Evolutionary conservation across 2,888 invertebrate genomes (phyloP).

Genomic region (Galerucella nymphaeae): DNA sequence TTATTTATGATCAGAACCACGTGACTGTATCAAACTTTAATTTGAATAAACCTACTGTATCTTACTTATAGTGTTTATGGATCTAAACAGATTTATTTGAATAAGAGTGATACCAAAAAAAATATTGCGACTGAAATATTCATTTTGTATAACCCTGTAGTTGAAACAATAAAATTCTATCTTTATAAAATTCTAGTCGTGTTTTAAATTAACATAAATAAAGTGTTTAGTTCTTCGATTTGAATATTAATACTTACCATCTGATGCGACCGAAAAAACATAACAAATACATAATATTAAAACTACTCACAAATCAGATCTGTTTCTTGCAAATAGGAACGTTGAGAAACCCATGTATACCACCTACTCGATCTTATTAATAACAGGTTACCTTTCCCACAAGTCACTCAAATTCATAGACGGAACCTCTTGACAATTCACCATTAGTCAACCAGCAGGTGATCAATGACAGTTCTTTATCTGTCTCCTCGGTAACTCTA

Average conservation of each 20-base stretch:
- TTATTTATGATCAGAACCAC: no score
- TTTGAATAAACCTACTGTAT: no score
- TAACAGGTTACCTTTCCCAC: slow-evolving; percentile 47
- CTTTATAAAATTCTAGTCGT: not conserved
- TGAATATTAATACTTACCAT: slow-evolving; percentile 1
- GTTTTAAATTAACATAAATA: slow-evolving; percentile 11
- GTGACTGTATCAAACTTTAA: no score
- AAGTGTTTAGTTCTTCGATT: not conserved
- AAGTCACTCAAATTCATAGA: slow-evolving; percentile 47
- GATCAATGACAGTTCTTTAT: slow-evolving; percentile 55
- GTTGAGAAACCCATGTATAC: slow-evolving; percentile 25
- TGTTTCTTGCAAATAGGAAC: slow-evolving; percentile 30
- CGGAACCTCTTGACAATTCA: slow-evolving; percentile 43
- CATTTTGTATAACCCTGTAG: not conserved
- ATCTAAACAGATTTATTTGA: no score
- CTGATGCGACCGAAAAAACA: slow-evolving; percentile 12
- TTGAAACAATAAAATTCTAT: not conserved
- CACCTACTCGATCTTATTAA: slow-evolving; percentile 37
- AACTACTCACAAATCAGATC: slow-evolving; percentile 16
- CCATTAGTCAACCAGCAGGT: slow-evolving; percentile 57
- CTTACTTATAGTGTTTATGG: no score
- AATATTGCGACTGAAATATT: not conserved
- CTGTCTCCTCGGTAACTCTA: slow-evolving; percentile 46
- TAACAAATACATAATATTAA: slow-evolving; percentile 15
- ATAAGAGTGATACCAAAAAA: no score